Evolutionary conservation across 2,797 vertebrate genomes (phyloP), one percentile per base, ranked within the genome.

Genomic region (Spinus olivaceus): DNA sequence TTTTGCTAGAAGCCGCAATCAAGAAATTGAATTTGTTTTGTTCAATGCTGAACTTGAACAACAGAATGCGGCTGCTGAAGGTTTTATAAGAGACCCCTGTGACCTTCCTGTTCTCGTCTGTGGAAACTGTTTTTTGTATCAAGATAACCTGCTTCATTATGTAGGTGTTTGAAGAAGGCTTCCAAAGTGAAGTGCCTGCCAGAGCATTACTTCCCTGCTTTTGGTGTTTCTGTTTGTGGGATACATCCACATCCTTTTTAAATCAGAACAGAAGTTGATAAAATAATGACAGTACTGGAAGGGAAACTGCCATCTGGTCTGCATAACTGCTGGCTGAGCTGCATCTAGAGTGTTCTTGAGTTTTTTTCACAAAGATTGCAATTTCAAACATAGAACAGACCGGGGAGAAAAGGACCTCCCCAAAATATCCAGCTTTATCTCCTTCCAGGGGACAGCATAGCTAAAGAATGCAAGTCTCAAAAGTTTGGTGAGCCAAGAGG

Each of bases 191-290:
- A 91, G 81, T 69, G 42, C n/a, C 5, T 91, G 33, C 42, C 59
- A 92, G 86, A 66, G 33, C 25, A 33, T 90, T 86, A 32, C 44
- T 87, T 93, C 30, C 22, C 8, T 28, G 5, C 49, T 93, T 61
- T 35, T 2, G 15, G 17, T 92, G 41, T 78, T 86, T 83, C 27
- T 91, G 65, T 73, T 88, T 91, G 85, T 86, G 65, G 30, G 57
- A 47, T 87, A 41, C 15, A 18, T 82, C 51, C 71, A 85, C 53
- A 71, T 81, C 61, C 17, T 79, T 91, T 91, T 79, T 1, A 92
- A 92, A 66, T 88, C 39, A 83, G 81, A 93, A 65, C 49, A 91
- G 85, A 92, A 94, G 77, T 25, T 94, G 93, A 90, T 96, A 91
- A 88, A 92, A 78, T 93, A 95, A 92, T 83, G 86, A 85, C 53